Percentiles rank a stretch among this genome's conserved stretches.
Evolutionary conservation across 2,888 invertebrate species (phyloP).

Genomic region (Tipula vernalis): DNA sequence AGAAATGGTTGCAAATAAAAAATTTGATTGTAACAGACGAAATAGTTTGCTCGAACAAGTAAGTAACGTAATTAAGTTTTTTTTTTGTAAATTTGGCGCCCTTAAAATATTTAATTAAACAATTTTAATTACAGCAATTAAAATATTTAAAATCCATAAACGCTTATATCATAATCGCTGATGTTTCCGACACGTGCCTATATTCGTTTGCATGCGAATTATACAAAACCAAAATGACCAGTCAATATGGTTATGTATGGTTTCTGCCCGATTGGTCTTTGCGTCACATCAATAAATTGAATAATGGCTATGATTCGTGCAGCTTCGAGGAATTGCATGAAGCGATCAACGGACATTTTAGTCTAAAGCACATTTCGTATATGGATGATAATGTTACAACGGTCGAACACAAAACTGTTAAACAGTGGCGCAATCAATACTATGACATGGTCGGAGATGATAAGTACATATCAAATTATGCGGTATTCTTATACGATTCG

Average conservation of each 20-base stretch:
- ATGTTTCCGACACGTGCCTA: constrained; percentile 34
- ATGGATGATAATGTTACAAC: constrained; percentile 45
- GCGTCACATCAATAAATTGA: not conserved
- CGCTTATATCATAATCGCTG: constrained; percentile 67
- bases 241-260: constrained; percentile 67
- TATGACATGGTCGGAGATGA: constrained; percentile 10
- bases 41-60: constrained; percentile 33
- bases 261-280: constrained; percentile 67
- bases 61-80: constrained; percentile 40
- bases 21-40: constrained; percentile 41
- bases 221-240: constrained; percentile 40
- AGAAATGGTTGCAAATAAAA: constrained; percentile 51
- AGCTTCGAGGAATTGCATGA: constrained; percentile 21
- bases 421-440: constrained; percentile 45
- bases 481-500: constrained; percentile 68
- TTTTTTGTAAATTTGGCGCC: constrained; percentile 6
- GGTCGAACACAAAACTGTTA: constrained; percentile 52
- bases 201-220: not conserved
- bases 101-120: not conserved
- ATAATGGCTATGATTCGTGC: not conserved
- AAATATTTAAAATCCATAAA: constrained; percentile 49
- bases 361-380: constrained; percentile 54
- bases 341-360: constrained; percentile 61
- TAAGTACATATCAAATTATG: constrained; percentile 42
- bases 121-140: constrained; percentile 40